Evolutionary conservation across 1,140 invertebrate species (phyloP).

Genomic region (Eubasilissa regina): DNA sequence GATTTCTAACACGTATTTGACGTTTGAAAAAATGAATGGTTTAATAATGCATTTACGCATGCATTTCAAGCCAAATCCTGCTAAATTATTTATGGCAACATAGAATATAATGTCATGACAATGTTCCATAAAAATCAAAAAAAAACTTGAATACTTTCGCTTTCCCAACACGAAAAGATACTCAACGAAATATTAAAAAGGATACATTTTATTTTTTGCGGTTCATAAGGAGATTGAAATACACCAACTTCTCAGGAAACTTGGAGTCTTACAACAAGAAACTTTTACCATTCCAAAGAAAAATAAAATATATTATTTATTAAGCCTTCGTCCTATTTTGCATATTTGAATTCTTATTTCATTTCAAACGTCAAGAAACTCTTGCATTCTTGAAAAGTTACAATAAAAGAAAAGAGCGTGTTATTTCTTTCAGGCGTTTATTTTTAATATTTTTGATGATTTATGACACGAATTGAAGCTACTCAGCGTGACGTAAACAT

Average conservation of each 20-base stretch:
- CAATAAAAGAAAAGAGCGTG: background rate
- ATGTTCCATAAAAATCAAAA: background rate
- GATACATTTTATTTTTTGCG: slow-evolving; percentile 31
- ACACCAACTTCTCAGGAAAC: slow-evolving; percentile 1
- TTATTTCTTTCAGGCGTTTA: too few species aligned
- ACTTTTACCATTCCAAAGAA: background rate
- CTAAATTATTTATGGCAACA: too few species aligned
- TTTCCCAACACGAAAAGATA: slow-evolving; percentile 34
- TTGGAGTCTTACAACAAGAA: background rate
- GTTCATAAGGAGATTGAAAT: slow-evolving; percentile 28
- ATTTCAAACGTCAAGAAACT: background rate
- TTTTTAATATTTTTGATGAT: too few species aligned
- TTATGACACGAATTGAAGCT: too few species aligned
- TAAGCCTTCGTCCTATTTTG: slow-evolving; percentile 14
- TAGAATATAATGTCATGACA: background rate
- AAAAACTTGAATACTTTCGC: slow-evolving; percentile 16
- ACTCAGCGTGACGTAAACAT: too few species aligned
- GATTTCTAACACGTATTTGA: too few species aligned
- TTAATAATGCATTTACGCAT: too few species aligned
- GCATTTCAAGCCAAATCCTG: too few species aligned
- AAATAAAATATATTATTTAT: slow-evolving; percentile 34
- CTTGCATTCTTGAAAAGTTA: background rate
- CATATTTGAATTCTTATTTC: slow-evolving; percentile 7
- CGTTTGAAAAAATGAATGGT: too few species aligned
- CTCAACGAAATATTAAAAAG: slow-evolving; percentile 38